Percentiles rank a stretch among this genome's conserved stretches.
These are phyloP conservation scores for Chouioia cunea DNA, from an alignment of 2,888 invertebrate genomes.

Conservation along the genomic window DNA sequence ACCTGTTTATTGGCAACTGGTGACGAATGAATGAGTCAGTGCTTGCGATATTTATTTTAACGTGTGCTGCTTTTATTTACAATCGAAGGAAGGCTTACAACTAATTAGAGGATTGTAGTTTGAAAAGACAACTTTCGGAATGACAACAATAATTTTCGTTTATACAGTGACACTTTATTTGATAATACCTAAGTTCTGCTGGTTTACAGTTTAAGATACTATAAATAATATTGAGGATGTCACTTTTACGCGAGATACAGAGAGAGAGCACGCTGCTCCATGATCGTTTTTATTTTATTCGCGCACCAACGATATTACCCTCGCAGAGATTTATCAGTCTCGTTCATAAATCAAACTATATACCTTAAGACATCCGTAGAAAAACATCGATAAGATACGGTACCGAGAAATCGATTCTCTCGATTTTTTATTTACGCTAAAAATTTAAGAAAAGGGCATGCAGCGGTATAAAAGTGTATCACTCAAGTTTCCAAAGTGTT, in stretches of 20 bases:
- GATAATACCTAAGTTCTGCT: constrained; percentile 8
- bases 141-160: neutral
- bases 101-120: too few relatives aligned
- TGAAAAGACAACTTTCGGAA: too few relatives aligned
- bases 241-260: constrained; percentile 38
- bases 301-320: constrained; percentile 10
- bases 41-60: too few relatives aligned
- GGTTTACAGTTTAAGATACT: constrained; percentile 18
- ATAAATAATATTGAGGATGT: constrained; percentile 36
- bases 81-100: too few relatives aligned
- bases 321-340: constrained; percentile 25
- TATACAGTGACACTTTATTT: constrained; percentile 31
- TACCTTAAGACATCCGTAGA: constrained; percentile 39
- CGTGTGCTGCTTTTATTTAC: too few relatives aligned
- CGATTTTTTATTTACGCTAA: constrained; percentile 16
- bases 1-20: too few relatives aligned
- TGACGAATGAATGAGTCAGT: too few relatives aligned
- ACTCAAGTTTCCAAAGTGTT: constrained; percentile 29
- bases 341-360: constrained; percentile 5
- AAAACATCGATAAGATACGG: constrained; percentile 5
- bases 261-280: constrained; percentile 24
- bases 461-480: constrained; percentile 40
- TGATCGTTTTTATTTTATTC: constrained; percentile 4
- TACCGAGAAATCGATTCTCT: constrained; percentile 5
- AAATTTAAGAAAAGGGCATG: constrained; percentile 14